These are phyloP conservation scores for Pycnomerus fuliginosus DNA, from an alignment of 2,888 invertebrate species.

Conservation along the genomic window DNA sequence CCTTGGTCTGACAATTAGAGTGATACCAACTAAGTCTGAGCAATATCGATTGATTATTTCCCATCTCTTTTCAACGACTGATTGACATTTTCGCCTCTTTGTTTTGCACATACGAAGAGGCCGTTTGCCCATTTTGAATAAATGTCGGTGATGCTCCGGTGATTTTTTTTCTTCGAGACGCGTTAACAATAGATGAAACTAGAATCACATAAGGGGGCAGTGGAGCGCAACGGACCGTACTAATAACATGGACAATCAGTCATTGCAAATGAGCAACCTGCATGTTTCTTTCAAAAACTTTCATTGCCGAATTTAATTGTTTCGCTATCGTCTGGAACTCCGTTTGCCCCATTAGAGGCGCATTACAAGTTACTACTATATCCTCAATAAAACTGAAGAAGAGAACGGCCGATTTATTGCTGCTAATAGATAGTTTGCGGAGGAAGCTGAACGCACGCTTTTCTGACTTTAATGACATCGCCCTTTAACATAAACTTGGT, in stretches of 20 bases:
- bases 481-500: too few relatives aligned
- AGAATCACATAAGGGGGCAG: conserved; percentile 18
- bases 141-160: too few relatives aligned
- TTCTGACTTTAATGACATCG: too few relatives aligned
- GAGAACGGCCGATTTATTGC: too few relatives aligned
- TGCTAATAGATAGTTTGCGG: too few relatives aligned
- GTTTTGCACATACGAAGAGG: conserved; percentile 30
- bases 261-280: conserved; percentile 29
- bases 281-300: conserved; percentile 15
- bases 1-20: conserved; percentile 49
- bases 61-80: conserved; percentile 37
- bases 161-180: conserved; percentile 9
- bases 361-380: too few relatives aligned
- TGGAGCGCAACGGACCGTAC: conserved; percentile 25
- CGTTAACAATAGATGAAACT: conserved; percentile 16
- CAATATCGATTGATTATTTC: conserved; percentile 52
- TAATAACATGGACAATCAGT: conserved; percentile 29
- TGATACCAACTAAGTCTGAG: conserved; percentile 52
- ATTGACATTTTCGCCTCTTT: conserved; percentile 45
- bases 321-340: too few relatives aligned
- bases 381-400: too few relatives aligned
- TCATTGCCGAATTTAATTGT: too few relatives aligned
- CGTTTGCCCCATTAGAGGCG: too few relatives aligned
- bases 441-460: too few relatives aligned
- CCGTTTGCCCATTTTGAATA: too few relatives aligned